Evolutionary conservation across 1,140 invertebrate genomes (phyloP), one percentile per base, ranked within the genome.

Genomic region (Acromyrmex charruanus): DNA sequence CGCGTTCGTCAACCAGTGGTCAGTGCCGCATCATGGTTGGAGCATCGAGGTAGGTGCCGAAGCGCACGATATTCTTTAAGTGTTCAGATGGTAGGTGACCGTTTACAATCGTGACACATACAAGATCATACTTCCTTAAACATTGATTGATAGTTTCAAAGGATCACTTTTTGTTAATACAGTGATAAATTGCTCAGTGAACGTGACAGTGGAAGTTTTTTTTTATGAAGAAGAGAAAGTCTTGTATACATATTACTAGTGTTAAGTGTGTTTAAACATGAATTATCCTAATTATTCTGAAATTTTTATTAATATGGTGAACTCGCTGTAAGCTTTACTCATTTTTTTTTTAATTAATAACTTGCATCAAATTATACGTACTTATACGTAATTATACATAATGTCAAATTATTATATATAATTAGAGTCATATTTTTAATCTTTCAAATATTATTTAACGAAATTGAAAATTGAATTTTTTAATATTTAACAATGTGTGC

Each of bases 11-110:
- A 88, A 77, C 71, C 87, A 66, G 63, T 58, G 39, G 75, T 68
- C 87, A 66, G 63, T 58, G 31, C 75, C 66, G 25, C 90, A 85
- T 58, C 89, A 94, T 94, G 94, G 94, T 94, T 88, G 92, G 93
- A 86, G 90, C 89, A 63, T 61, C 89, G 69, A 94, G 92, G 93
- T 93, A 87, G 53, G 92, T 31, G n/a, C 25, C 28, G 25, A 49
- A 0, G 16, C 16, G 1, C 28, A 35, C 18, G 18, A 35, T 2
- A 49, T 7, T 75, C 49, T 59, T 84, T 25, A 61, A 21, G 3
- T 68, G 3, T 35, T 69, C 28, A 18, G 18, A 16, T 25, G 14
- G 0, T 49, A 28, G 21, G 18, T 25, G 21, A 69, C 12, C 0
- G 39, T 25, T 44, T 44, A 10, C 21, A 39, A 18, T 18, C n/a